Conservation (phyloP, 2,888 invertebrate species). For the Sarcophaga subvicina region DNA sequence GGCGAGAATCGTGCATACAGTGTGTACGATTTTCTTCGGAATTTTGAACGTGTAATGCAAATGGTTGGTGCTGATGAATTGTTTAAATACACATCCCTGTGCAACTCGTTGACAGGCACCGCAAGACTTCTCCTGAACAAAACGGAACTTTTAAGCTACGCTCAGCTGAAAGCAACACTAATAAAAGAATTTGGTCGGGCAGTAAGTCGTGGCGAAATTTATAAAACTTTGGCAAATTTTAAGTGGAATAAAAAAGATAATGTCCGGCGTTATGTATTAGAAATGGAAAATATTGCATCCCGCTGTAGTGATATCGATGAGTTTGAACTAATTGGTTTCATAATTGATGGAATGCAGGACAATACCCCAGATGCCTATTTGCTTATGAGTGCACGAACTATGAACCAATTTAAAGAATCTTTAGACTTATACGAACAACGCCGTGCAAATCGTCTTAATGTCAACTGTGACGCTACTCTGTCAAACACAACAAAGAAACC, state of each 20-base stretch:
- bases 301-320: no score
- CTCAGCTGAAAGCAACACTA: neutral
- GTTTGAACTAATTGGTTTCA: no score
- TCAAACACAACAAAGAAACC: neutral
- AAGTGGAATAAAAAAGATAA: no score
- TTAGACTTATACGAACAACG: slow-evolving; percentile 52
- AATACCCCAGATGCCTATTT: no score
- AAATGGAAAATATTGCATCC: no score
- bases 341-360: slow-evolving; percentile 56
- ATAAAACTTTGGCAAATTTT: slow-evolving; percentile 33
- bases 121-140: slow-evolving; percentile 28
- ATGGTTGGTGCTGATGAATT: slow-evolving; percentile 20
- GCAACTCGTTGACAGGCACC: slow-evolving; percentile 21
- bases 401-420: slow-evolving; percentile 56
- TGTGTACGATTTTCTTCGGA: neutral
- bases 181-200: slow-evolving; percentile 36
- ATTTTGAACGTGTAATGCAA: slow-evolving; percentile 1
- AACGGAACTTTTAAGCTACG: slow-evolving; percentile 18
- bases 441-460: neutral
- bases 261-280: no score
- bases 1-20: neutral
- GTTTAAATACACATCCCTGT: slow-evolving; percentile 16
- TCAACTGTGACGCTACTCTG: neutral
- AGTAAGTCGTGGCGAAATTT: slow-evolving; percentile 9
- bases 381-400: slow-evolving; percentile 55